These are phyloP conservation scores for Neodiprion fabricii DNA, from an alignment of 1,140 invertebrate species.

Conservation along the genomic window DNA sequence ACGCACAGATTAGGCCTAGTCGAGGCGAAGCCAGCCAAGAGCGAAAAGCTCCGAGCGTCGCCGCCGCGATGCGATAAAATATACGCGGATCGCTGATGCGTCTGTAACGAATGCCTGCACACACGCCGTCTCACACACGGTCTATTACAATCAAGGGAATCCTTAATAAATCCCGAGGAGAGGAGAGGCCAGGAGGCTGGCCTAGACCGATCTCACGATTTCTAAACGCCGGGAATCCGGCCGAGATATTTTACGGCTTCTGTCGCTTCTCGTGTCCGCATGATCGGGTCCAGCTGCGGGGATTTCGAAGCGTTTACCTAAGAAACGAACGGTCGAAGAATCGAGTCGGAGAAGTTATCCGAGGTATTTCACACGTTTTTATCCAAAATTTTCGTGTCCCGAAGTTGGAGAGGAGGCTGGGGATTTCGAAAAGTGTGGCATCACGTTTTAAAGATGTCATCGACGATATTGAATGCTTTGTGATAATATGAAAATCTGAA, in stretches of 20 bases:
- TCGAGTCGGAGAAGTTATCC: no score
- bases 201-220: not conserved
- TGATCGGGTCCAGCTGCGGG: no score
- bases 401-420: no score
- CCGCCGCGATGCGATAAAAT: not conserved
- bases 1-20: not conserved
- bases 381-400: no score
- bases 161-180: not conserved
- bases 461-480: no score
- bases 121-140: not conserved
- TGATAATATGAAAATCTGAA: no score
- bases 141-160: not conserved
- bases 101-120: not conserved
- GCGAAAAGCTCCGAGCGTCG: not conserved
- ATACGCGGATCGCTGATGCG: not conserved
- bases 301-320: no score
- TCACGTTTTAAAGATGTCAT: no score
- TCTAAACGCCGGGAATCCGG: not conserved
- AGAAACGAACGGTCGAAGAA: no score
- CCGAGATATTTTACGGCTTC: not conserved
- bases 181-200: not conserved
- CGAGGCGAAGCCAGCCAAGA: not conserved
- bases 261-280: not conserved
- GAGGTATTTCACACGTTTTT: no score
- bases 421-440: no score